A percentile compares a stretch with the other conserved stretches of the same genome.
Conservation (phyloP, 2,113 vertebrate species). For the Lepisosteus oculatus region DNA sequence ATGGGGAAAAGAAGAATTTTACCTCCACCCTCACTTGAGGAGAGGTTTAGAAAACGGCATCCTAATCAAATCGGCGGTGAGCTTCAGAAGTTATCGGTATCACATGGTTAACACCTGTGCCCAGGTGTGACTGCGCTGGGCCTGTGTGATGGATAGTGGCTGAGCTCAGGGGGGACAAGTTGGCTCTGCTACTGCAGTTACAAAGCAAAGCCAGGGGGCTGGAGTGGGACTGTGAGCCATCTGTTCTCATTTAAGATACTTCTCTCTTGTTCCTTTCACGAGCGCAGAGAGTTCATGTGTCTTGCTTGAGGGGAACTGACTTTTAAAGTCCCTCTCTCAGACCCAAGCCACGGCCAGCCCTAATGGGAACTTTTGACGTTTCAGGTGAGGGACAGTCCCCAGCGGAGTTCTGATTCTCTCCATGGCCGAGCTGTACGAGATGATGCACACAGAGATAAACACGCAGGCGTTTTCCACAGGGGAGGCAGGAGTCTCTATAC, state of each 20-base stretch:
- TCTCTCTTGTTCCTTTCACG: not conserved
- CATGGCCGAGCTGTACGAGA: no score
- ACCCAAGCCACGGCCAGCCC: constrained; percentile 11
- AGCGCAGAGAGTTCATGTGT: constrained; percentile 15
- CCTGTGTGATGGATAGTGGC: no score
- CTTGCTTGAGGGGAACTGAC: constrained; percentile 5
- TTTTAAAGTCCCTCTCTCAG: constrained; percentile 13
- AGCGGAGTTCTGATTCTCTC: constrained; percentile 41
- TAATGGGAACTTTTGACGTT: constrained; percentile 55
- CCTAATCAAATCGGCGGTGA: no score
- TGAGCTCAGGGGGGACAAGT: not conserved
- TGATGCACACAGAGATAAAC: no score
- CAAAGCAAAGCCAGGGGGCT: no score
- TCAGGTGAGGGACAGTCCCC: constrained; percentile 47
- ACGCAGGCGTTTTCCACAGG: not conserved
- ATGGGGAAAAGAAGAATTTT: no score
- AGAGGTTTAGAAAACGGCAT: no score
- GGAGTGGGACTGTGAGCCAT: constrained; percentile 32
- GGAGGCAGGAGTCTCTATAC: constrained; percentile 1
- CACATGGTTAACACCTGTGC: no score
- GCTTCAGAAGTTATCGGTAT: no score
- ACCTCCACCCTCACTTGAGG: no score
- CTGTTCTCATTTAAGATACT: constrained; percentile 43
- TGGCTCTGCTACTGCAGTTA: not conserved
- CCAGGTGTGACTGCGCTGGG: no score